phyloP scores from a whole-genome alignment of 1,140 invertebrate genomes.

The Neodiprion pinetum region DNA sequence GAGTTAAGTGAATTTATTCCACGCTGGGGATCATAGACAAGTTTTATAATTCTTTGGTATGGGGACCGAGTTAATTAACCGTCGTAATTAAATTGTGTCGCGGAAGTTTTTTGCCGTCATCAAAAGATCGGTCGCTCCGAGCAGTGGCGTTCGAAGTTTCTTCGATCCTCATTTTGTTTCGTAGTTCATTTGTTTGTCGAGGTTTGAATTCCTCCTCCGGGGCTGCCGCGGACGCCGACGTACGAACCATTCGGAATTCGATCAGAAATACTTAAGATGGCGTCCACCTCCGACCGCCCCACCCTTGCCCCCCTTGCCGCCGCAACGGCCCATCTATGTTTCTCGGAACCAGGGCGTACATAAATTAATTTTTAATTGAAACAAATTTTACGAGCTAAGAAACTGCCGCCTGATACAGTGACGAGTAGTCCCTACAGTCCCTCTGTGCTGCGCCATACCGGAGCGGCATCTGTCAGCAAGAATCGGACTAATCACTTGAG shows the following conservation, averaged over 20 bases:
- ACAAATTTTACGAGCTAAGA: conserved; percentile 5
- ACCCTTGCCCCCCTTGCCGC: not conserved
- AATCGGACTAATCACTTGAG: too few species aligned
- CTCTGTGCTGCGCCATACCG: too few species aligned
- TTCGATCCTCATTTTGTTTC: conserved; percentile 1
- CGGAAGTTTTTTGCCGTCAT: not conserved
- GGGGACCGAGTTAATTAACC: not conserved
- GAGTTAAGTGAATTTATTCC: too few species aligned
- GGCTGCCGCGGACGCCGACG: not conserved
- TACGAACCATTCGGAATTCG: conserved; percentile 7
- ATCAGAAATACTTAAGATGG: conserved; percentile 7
- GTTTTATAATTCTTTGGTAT: too few species aligned
- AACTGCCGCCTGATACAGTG: not conserved
- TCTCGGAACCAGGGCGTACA: conserved; percentile 6
- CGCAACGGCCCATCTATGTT: not conserved
- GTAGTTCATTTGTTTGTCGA: conserved; percentile 3
- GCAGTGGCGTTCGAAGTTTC: not conserved
- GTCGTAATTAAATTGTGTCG: conserved; percentile 7
- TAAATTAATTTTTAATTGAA: conserved; percentile 8
- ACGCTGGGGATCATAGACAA: too few species aligned
- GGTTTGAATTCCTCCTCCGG: not conserved
- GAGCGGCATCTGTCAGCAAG: too few species aligned
- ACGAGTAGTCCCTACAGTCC: not conserved
- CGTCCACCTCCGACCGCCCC: not conserved
- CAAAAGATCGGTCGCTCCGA: not conserved